Conservation (phyloP, 2,888 invertebrate species). For the Polietes domitor region DNA sequence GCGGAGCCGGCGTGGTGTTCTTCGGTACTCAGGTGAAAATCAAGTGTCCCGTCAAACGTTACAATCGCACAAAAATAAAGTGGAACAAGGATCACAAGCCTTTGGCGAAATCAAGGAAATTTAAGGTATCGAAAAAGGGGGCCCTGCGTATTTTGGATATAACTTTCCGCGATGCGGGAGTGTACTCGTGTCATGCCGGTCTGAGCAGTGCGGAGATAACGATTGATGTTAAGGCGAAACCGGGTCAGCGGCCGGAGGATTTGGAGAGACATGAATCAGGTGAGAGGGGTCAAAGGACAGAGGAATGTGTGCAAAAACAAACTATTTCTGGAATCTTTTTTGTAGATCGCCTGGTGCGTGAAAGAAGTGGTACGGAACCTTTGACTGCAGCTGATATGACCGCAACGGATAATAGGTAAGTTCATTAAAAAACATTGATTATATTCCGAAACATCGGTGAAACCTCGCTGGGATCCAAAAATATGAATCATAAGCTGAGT, state of each 20-base stretch:
- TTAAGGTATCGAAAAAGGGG: conserved; percentile 94
- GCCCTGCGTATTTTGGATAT: conserved; percentile 92
- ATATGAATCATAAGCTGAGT: too few relatives aligned
- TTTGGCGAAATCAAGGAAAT: conserved; percentile 89
- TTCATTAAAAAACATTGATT: too few relatives aligned
- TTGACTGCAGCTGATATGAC: conserved; percentile 80
- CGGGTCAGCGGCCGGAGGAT: conserved; percentile 91
- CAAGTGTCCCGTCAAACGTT: conserved; percentile 94
- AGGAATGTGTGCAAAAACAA: too few relatives aligned
- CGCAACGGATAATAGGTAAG: conserved; percentile 77
- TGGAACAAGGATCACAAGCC: conserved; percentile 94
- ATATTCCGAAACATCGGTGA: too few relatives aligned
- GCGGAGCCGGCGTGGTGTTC: conserved; percentile 94
- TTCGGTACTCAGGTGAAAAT: conserved; percentile 96
- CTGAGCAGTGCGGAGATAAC: conserved; percentile 90
- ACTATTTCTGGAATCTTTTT: neutral
- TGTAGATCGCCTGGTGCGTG: conserved; percentile 79
- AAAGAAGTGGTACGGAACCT: conserved; percentile 79
- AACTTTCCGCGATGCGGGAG: conserved; percentile 90
- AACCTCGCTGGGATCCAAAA: too few relatives aligned
- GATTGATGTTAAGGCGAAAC: conserved; percentile 89
- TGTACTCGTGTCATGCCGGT: conserved; percentile 93
- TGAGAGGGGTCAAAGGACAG: too few relatives aligned
- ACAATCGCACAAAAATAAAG: conserved; percentile 90
- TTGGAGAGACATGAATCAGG: conserved; percentile 83